These are phyloP conservation scores for Dreissena polymorpha DNA, from an alignment of 1,140 invertebrate species.

Conservation along the genomic window DNA sequence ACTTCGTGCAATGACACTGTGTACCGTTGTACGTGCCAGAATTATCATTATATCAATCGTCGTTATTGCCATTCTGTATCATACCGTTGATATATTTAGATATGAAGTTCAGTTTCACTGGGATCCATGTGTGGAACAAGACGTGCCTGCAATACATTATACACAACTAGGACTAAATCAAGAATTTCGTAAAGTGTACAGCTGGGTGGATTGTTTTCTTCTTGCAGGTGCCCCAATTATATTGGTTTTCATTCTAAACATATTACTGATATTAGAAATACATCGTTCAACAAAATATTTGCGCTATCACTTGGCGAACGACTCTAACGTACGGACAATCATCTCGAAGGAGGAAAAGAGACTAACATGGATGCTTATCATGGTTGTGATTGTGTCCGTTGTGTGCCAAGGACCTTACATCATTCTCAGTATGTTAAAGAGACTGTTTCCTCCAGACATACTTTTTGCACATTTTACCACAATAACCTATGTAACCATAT, in stretches of 20 bases:
- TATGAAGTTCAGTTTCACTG: slow-evolving; percentile 37
- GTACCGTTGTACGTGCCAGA: slow-evolving; percentile 83
- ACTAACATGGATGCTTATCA: slow-evolving; percentile 88
- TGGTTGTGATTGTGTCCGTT: slow-evolving; percentile 87
- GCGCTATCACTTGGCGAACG: slow-evolving; percentile 69
- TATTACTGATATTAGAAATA: slow-evolving; percentile 86
- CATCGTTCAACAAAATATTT: slow-evolving; percentile 77
- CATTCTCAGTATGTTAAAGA: slow-evolving; percentile 78
- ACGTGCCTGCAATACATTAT: background rate
- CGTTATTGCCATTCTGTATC: slow-evolving; percentile 83
- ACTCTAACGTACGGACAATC: slow-evolving; percentile 70
- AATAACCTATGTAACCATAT: slow-evolving; percentile 58
- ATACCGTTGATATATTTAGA: slow-evolving; percentile 75
- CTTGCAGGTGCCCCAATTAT: slow-evolving; percentile 84
- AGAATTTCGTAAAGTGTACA: slow-evolving; percentile 83
- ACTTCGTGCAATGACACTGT: slow-evolving; percentile 83
- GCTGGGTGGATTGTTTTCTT: slow-evolving; percentile 84
- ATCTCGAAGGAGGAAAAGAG: slow-evolving; percentile 84
- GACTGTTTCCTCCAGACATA: background rate
- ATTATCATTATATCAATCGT: slow-evolving; percentile 84
- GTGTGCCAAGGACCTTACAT: slow-evolving; percentile 85
- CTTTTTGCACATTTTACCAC: slow-evolving; percentile 28
- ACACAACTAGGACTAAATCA: slow-evolving; percentile 78
- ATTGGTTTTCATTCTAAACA: slow-evolving; percentile 86
- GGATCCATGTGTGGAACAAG: slow-evolving; percentile 30